These are phyloP conservation scores for Ophion slaviceki DNA, from an alignment of 2,888 invertebrate species.

Conservation along the genomic window DNA sequence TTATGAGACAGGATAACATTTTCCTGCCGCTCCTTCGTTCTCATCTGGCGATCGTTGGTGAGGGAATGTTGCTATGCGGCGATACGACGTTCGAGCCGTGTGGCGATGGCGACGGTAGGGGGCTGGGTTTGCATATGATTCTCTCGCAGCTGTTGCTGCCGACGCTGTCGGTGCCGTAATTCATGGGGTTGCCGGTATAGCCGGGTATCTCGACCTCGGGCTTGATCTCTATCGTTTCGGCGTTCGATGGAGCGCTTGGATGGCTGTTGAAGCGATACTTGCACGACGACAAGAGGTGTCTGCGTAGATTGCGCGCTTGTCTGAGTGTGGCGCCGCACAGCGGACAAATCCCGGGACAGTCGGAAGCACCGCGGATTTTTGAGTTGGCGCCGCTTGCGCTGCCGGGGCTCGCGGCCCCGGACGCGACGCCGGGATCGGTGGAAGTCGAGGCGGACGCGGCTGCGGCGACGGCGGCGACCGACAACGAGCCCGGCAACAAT, in stretches of 20 bases:
- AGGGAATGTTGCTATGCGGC: slow-evolving; percentile 78
- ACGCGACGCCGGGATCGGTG: slow-evolving; percentile 61
- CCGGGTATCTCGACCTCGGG: slow-evolving; percentile 77
- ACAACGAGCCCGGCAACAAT: slow-evolving; percentile 49
- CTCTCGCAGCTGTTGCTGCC: slow-evolving; percentile 79
- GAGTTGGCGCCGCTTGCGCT: slow-evolving; percentile 71
- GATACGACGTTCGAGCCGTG: slow-evolving; percentile 76
- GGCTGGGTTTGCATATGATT: slow-evolving; percentile 81
- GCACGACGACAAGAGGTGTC: slow-evolving; percentile 84
- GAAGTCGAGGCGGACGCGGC: slow-evolving; percentile 64
- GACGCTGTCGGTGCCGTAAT: slow-evolving; percentile 75
- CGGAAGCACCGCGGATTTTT: slow-evolving; percentile 86
- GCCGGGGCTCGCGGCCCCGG: slow-evolving; percentile 28
- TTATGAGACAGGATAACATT: slow-evolving; percentile 44
- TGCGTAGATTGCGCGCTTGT: slow-evolving; percentile 86
- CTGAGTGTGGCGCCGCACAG: slow-evolving; percentile 86
- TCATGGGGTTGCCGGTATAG: slow-evolving; percentile 70
- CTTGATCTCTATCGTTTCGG: slow-evolving; percentile 80
- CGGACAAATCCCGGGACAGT: slow-evolving; percentile 87
- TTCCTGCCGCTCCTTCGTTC: slow-evolving; percentile 59
- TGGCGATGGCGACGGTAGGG: slow-evolving; percentile 77
- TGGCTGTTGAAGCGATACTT: slow-evolving; percentile 81
- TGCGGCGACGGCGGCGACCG: slow-evolving; percentile 38
- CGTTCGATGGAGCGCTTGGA: slow-evolving; percentile 69
- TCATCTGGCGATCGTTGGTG: slow-evolving; percentile 81